These are phyloP conservation scores for Porites lobata DNA, from an alignment of 92 coral and sea anemone genomes.

Conservation along the genomic window DNA sequence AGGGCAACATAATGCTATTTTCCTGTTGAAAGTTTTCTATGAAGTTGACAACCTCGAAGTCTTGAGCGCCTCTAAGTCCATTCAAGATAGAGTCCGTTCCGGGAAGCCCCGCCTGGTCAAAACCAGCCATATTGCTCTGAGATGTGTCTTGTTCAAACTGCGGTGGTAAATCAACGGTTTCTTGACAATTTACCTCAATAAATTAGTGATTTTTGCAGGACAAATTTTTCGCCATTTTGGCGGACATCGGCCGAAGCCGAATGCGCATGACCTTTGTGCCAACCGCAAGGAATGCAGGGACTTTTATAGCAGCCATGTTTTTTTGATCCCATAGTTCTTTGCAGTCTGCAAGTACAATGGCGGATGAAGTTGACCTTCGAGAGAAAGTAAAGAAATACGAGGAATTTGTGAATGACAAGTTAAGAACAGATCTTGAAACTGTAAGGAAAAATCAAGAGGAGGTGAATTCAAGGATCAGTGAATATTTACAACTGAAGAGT, in stretches of 20 bases:
- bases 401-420: constrained; percentile 87
- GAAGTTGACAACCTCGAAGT: constrained; percentile 76
- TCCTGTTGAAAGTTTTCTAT: constrained; percentile 97
- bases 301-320: constrained; percentile 92
- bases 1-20: constrained; percentile 94
- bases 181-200: background rate
- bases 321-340: constrained; percentile 29
- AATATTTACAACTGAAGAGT: constrained; percentile 84
- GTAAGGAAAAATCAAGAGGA: constrained; percentile 89
- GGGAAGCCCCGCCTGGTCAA: constrained; percentile 98
- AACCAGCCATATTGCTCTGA: constrained; percentile 88
- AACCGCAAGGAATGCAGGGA: constrained; percentile 89
- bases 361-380: constrained; percentile 69
- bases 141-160: constrained; percentile 44
- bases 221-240: constrained; percentile 91
- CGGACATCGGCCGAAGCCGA: constrained; percentile 99
- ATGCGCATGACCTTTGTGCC: constrained; percentile 93
- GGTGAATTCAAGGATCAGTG: constrained; percentile 75
- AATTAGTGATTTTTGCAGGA: constrained; percentile 45
- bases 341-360: constrained; percentile 73
- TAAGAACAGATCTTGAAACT: constrained; percentile 81
- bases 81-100: constrained; percentile 91
- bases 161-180: background rate
- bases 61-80: constrained; percentile 72
- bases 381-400: constrained; percentile 90